Evolutionary conservation across 2,113 vertebrate genomes (phyloP), one percentile per base, ranked within the genome.

Genomic region (Pagrus major): DNA sequence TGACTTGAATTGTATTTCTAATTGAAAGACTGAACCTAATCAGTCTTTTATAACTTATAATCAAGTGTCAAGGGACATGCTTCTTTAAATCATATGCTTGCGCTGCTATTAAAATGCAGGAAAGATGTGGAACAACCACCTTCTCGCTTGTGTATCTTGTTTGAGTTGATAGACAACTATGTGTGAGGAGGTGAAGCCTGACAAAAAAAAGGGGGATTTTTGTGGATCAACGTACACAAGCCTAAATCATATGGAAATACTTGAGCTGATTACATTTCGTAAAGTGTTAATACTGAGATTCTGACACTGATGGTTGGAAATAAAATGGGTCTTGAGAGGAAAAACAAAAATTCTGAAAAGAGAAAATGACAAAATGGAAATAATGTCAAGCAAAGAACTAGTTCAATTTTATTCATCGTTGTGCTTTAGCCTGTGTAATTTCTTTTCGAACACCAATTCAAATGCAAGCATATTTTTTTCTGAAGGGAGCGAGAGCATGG

Each of bases 361-460:
- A 73, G 8, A 78, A 88, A 78, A 80, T 65, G 66, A 82, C 39
- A 89, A 83, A 78, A 85, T 51, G 61, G 71, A 91, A 80, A 90
- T 86, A 86, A 88, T 89, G 89, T 92, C 86, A 90, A 93, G 82
- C 88, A 88, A 90, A 92, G 69, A 91, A 93, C 93, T 88, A 92
- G 70, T 86, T 91, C n/a, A 86, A 83, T 92, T 95, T 95, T 94
- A 95, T 94, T 95, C n/a, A 90, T 85, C 68, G 78, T 94, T 95
- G 93, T 94, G 94, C 92, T 94, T 95, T 91, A 93, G 86, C 90
- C 75, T 77, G 80, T 91, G 89, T 91, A 85, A 89, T 87, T 92
- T 89, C 37, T 85, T 86, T 86, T 80, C 77, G 88, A 90, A 91
- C 81, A 87, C 89, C 83, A 94, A 94, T 91, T 94, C 79, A 91